Conservation (phyloP, 2,888 invertebrate species). For the Oscheius sp. region DNA sequence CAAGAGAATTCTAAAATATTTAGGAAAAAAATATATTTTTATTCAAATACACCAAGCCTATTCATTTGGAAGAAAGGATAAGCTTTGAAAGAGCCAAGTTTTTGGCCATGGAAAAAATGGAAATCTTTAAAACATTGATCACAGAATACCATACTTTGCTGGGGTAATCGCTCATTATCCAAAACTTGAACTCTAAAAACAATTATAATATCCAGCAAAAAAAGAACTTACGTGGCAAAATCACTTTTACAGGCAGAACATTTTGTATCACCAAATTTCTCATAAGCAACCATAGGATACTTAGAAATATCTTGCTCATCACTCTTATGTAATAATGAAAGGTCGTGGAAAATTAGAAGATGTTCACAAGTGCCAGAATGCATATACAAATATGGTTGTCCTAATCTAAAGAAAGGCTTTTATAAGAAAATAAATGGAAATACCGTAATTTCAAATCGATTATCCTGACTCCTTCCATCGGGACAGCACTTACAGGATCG, state of each 20-base stretch:
- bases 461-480: slow-evolving; percentile 46
- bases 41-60: slow-evolving; percentile 26
- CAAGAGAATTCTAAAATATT: not conserved
- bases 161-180: slow-evolving; percentile 66
- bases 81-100: slow-evolving; percentile 49
- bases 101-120: slow-evolving; percentile 49
- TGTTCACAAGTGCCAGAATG: slow-evolving; percentile 67
- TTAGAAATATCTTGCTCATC: slow-evolving; percentile 57
- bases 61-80: slow-evolving; percentile 47
- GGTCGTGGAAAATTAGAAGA: slow-evolving; percentile 66
- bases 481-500: slow-evolving; percentile 37
- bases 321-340: slow-evolving; percentile 61
- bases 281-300: slow-evolving; percentile 64
- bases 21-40: not conserved
- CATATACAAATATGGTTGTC: slow-evolving; percentile 58
- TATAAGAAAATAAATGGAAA: not conserved
- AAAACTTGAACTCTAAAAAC: slow-evolving; percentile 65
- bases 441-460: slow-evolving; percentile 56
- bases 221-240: slow-evolving; percentile 57
- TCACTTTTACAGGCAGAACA: slow-evolving; percentile 62
- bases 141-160: slow-evolving; percentile 64
- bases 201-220: not conserved
- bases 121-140: slow-evolving; percentile 62
- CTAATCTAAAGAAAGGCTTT: slow-evolving; percentile 42
- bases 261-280: slow-evolving; percentile 46